Conservation (phyloP, 2,797 vertebrate genomes). For the Meriones psammophilus region DNA sequence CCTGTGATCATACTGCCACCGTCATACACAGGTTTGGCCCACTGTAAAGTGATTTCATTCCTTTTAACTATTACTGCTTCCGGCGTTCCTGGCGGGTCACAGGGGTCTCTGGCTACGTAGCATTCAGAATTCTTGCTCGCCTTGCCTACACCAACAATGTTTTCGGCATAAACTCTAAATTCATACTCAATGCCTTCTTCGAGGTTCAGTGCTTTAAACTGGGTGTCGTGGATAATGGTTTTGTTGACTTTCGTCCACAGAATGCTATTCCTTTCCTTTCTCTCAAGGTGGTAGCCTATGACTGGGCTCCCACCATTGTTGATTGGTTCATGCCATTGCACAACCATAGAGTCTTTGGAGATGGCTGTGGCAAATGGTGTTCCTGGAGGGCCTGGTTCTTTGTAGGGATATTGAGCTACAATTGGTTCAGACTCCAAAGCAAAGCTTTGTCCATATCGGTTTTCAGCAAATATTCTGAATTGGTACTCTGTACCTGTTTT, state of each 20-base stretch:
- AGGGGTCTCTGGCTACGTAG: slow-evolving; percentile 96
- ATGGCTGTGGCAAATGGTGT: slow-evolving; percentile 95
- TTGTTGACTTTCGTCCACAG: slow-evolving; percentile 99
- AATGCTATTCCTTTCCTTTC: slow-evolving; percentile 99
- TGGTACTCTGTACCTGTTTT: slow-evolving; percentile 99
- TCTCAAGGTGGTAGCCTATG: slow-evolving; percentile 98
- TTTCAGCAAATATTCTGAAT: slow-evolving; percentile 99
- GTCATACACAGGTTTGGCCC: slow-evolving; percentile 98
- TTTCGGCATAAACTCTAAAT: slow-evolving; percentile 98
- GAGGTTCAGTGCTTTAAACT: slow-evolving; percentile 95
- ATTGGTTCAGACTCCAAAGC: slow-evolving; percentile 94
- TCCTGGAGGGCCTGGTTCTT: slow-evolving; percentile 97
- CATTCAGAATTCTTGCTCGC: slow-evolving; percentile 98
- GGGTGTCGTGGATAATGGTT: slow-evolving; percentile 95
- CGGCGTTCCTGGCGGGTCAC: slow-evolving; percentile 97
- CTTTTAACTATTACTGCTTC: slow-evolving; percentile 96
- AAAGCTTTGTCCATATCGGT: slow-evolving; percentile 98
- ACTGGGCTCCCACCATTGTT: slow-evolving; percentile 95
- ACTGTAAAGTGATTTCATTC: slow-evolving; percentile 95
- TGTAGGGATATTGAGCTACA: slow-evolving; percentile 98
- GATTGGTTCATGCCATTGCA: slow-evolving; percentile 98
- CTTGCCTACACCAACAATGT: slow-evolving; percentile 97
- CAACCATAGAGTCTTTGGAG: slow-evolving; percentile 95
- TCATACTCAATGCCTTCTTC: slow-evolving; percentile 99
- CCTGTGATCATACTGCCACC: slow-evolving; percentile 98